phyloP scores from a whole-genome alignment of 2,888 invertebrate genomes.

The Drosophila rellima region DNA sequence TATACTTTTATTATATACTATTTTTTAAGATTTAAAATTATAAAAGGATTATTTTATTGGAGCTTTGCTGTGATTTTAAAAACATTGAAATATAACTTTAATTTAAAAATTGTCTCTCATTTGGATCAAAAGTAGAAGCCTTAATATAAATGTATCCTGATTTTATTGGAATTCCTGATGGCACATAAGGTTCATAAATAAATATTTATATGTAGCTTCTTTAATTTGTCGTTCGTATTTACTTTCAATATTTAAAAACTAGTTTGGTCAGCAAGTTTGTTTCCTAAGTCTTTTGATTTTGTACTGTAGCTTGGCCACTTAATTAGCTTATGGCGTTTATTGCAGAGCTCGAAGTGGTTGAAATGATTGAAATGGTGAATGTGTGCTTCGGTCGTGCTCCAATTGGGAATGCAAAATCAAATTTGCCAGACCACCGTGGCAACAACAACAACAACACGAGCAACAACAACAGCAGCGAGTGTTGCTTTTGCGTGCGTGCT shows the following conservation, averaged over 20 bases:
- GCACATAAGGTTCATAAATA: not conserved
- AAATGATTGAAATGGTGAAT: conserved; percentile 56
- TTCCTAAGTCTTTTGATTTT: conserved; percentile 58
- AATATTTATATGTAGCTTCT: not conserved
- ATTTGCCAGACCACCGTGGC: conserved; percentile 71
- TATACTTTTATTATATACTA: too few relatives aligned
- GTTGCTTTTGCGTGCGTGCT: conserved; percentile 71
- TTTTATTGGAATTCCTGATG: too few relatives aligned
- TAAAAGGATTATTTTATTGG: too few relatives aligned
- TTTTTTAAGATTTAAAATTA: too few relatives aligned
- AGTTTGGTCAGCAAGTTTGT: conserved; percentile 47
- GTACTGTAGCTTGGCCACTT: conserved; percentile 54
- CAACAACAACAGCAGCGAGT: conserved; percentile 17
- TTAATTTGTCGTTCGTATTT: not conserved
- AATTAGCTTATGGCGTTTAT: conserved; percentile 68
- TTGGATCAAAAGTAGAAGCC: too few relatives aligned
- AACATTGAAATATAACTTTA: too few relatives aligned
- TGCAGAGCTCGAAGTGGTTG: conserved; percentile 52
- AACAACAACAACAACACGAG: conserved; percentile 32
- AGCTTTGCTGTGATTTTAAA: too few relatives aligned
- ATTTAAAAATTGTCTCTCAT: too few relatives aligned
- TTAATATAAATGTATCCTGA: too few relatives aligned
- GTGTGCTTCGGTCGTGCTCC: conserved; percentile 73
- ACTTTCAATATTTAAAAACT: not conserved
- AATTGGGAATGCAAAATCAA: conserved; percentile 78